These are phyloP conservation scores for Acrocephalus arundinaceus DNA, from an alignment of 2,113 vertebrate genomes.

Conservation along the genomic window DNA sequence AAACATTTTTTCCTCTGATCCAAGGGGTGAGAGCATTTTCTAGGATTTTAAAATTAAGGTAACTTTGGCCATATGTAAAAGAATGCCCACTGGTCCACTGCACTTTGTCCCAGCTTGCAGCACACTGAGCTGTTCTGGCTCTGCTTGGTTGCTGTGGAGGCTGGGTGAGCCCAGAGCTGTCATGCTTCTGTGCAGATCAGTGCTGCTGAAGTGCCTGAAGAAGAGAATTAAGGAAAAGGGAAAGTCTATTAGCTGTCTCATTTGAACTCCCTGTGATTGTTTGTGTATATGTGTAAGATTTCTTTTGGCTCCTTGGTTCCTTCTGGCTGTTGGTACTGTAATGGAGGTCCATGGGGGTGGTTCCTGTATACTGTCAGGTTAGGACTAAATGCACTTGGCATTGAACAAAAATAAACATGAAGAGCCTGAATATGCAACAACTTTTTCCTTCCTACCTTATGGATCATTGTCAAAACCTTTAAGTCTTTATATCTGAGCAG, in stretches of 20 bases:
- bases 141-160: background rate
- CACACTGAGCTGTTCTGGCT: rapidly evolving
- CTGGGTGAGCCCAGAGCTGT: background rate
- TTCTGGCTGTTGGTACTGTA: background rate
- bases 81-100: background rate
- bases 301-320: background rate
- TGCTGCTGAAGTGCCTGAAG: background rate
- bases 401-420: background rate
- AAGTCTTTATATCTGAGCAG: background rate
- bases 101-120: background rate
- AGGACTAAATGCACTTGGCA: background rate
- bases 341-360: background rate
- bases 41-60: background rate
- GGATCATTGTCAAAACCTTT: background rate
- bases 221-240: background rate
- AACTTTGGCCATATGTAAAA: background rate
- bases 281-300: background rate
- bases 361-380: background rate
- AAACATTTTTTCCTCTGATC: background rate
- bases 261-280: background rate
- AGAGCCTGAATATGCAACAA: background rate
- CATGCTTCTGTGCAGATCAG: background rate
- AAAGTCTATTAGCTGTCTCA: background rate
- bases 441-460: background rate
- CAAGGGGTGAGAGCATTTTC: background rate